Base-by-base conservation (phyloP, 2,113 vertebrate species). In the Sphyrna mokarran region DNA sequence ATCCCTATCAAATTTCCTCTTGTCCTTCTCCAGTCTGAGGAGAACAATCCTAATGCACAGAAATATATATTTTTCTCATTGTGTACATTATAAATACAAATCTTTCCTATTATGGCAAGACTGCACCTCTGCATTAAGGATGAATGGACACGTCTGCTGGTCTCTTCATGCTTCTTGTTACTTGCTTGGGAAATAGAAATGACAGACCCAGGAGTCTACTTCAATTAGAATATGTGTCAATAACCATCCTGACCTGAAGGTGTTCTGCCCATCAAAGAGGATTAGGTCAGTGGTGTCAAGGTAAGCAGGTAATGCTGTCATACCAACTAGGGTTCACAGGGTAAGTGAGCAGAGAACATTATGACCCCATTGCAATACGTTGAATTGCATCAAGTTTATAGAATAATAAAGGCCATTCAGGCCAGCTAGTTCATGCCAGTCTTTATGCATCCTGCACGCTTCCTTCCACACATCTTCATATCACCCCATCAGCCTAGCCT, bases 201-300 rank as follows among this genome's bases (percentile, higher is more conserved):
- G 54, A 61, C 54, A n/a, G 87, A 90, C 29, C 48, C 26, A 61
- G 87, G 26, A 90, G 61, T 33, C 87, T 29, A 61, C 54, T 90
- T 90, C 87, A 90, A 33, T 61, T 90, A 33, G 87, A 90, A 61
- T 90, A 7, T 61, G 16, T 90, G 87, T 90, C 87, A 90, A 33
- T 61, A 90, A 61, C 26, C 11, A 14, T 29, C 14, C 26, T 33
- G 87, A 61, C 87, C 87, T 61, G 48, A 90, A 90, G 54, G 48
- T 90, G 54, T 61, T 90, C 26, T 90, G 87, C 29, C 4, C 4
- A 63, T 58, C 87, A 63, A 29, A 61, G 54, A 61, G 26, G 54
- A 16, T 90, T 33, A 61, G 87, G 13, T 11, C 54, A 61, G 26
- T 61, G 54, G 61, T 63, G 61, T 63, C 61, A 63, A 63, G 61